A percentile compares a stretch with the other conserved stretches of the same genome.
Evolutionary conservation across 1,140 invertebrate genomes (phyloP).

Genomic region (Agrypnia vestita): DNA sequence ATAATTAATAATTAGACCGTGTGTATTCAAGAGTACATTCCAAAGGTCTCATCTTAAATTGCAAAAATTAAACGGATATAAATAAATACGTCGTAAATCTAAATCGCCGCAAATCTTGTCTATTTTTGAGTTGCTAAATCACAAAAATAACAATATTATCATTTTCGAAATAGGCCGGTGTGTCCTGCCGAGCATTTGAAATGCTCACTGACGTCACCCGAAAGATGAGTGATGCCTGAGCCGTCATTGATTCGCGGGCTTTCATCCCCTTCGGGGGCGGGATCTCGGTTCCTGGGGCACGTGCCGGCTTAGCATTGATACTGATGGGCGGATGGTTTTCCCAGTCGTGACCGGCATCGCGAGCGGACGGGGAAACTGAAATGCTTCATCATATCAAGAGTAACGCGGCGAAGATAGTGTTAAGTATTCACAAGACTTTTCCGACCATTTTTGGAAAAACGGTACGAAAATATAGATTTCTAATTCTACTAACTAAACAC

Average conservation of each 20-base stretch:
- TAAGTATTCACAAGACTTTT: slow-evolving; percentile 22
- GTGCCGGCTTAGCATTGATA: slow-evolving; percentile 40
- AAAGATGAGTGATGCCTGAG: background rate
- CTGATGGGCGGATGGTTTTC: slow-evolving; percentile 46
- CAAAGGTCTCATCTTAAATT: too few species aligned
- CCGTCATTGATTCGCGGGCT: background rate
- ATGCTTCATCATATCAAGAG: slow-evolving; percentile 26
- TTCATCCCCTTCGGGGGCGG: background rate
- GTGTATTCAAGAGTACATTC: too few species aligned
- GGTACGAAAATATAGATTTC: too few species aligned
- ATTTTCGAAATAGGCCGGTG: too few species aligned
- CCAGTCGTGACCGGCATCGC: slow-evolving; percentile 9
- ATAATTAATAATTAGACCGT: too few species aligned
- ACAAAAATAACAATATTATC: too few species aligned
- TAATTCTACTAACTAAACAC: too few species aligned
- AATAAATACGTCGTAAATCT: too few species aligned
- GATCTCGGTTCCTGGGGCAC: background rate
- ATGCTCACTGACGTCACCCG: slow-evolving; percentile 7
- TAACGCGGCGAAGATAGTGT: slow-evolving; percentile 17
- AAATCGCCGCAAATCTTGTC: too few species aligned
- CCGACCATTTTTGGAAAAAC: background rate
- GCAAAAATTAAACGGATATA: too few species aligned
- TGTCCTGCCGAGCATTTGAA: background rate
- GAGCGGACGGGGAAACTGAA: slow-evolving; percentile 16
- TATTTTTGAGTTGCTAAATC: too few species aligned